Evolutionary conservation across 2,888 invertebrate species (phyloP).

Genomic region (Eristalinus sepulchralis): DNA sequence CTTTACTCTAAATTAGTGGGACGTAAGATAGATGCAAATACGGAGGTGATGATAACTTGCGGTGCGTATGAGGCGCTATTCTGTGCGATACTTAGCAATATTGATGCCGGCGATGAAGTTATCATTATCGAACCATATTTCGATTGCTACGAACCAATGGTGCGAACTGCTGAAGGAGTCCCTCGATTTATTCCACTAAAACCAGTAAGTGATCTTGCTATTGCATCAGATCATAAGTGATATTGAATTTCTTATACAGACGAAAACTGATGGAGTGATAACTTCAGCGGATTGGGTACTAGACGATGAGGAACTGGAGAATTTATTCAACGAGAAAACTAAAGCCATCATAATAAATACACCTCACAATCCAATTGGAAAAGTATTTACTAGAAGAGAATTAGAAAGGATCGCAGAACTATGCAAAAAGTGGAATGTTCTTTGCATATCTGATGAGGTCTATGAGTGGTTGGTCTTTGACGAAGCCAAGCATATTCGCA

Average conservation of each 20-base stretch:
- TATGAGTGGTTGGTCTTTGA: constrained; percentile 98
- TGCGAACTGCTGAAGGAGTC: constrained; percentile 91
- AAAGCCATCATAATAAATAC: constrained; percentile 98
- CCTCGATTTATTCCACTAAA: constrained; percentile 93
- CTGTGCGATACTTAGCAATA: constrained; percentile 90
- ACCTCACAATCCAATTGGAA: constrained; percentile 98
- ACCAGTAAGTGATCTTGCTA: constrained; percentile 83
- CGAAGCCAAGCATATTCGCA: constrained; percentile 91
- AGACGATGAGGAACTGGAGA: constrained; percentile 89
- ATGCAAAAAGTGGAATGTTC: constrained; percentile 94
- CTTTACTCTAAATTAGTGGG: constrained; percentile 91
- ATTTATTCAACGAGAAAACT: constrained; percentile 92
- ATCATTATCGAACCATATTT: constrained; percentile 99
- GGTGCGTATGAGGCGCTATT: constrained; percentile 98
- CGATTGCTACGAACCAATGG: constrained; percentile 98
- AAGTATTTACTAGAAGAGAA: constrained; percentile 86
- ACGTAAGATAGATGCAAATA: constrained; percentile 89
- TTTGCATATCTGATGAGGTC: constrained; percentile 98
- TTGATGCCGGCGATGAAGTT: constrained; percentile 93
- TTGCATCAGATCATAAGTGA: not conserved
- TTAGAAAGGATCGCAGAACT: constrained; percentile 90
- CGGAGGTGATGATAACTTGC: constrained; percentile 92
- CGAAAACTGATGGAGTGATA: constrained; percentile 79
- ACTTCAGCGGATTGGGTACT: constrained; percentile 93
- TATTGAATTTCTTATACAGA: constrained; percentile 72